Conservation (phyloP, 2,888 invertebrate species). For the Nycteola revayana region DNA sequence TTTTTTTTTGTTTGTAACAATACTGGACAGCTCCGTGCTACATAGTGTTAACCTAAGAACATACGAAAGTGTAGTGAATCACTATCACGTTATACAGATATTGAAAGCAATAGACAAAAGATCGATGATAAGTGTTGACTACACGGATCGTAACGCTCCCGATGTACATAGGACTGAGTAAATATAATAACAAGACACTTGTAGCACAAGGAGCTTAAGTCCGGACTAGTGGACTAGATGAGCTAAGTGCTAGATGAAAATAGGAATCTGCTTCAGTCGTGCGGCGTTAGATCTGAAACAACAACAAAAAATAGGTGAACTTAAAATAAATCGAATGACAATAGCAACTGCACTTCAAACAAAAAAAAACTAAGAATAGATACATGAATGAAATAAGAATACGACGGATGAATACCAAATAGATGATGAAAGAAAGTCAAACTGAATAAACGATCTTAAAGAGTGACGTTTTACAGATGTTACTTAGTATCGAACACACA, state of each 20-base stretch:
- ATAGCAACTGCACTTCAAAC: too few relatives aligned
- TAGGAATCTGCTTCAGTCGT: slow-evolving; percentile 46
- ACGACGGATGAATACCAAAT: too few relatives aligned
- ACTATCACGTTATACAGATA: slow-evolving; percentile 50
- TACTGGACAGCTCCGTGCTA: slow-evolving; percentile 43
- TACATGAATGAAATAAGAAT: too few relatives aligned
- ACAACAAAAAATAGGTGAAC: too few relatives aligned
- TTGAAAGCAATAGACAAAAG: slow-evolving; percentile 20
- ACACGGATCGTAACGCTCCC: slow-evolving; percentile 48
- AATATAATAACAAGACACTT: slow-evolving; percentile 33
- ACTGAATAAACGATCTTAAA: background rate
- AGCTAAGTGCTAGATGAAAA: slow-evolving; percentile 23
- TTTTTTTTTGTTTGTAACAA: slow-evolving; percentile 22
- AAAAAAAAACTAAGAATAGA: too few relatives aligned
- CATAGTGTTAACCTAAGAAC: slow-evolving; percentile 45
- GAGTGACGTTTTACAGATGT: slow-evolving; percentile 9
- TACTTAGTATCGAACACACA: slow-evolving; percentile 18
- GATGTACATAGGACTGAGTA: slow-evolving; percentile 33
- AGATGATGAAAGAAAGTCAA: too few relatives aligned
- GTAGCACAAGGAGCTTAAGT: slow-evolving; percentile 53
- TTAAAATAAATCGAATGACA: too few relatives aligned
- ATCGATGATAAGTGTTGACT: slow-evolving; percentile 57
- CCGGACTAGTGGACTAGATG: slow-evolving; percentile 41
- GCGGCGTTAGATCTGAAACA: slow-evolving; percentile 68
- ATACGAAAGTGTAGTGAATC: slow-evolving; percentile 56